Conservation (phyloP, 2,797 vertebrate genomes). For the Oryzias dopingdopingensis region DNA sequence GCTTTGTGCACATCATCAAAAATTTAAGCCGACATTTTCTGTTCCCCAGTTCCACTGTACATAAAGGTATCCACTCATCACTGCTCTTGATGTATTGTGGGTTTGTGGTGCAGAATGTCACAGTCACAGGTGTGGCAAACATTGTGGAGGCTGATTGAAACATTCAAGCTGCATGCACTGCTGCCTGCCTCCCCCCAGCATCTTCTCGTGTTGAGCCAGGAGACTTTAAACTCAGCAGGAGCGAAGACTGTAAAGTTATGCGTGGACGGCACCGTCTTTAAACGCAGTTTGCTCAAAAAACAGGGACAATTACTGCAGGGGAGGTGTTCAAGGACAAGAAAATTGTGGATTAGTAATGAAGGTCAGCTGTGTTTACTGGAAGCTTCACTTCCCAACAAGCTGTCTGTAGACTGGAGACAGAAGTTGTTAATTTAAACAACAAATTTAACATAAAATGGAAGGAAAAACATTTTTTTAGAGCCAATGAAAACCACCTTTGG, state of each 20-base stretch:
- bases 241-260: constrained; percentile 1
- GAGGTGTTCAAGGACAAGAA: constrained; percentile 32
- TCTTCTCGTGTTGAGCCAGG: constrained; percentile 14
- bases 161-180: not conserved
- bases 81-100: not conserved
- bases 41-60: constrained; percentile 9
- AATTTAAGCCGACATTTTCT: constrained; percentile 22
- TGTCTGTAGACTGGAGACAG: constrained; percentile 2
- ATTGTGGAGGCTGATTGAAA: constrained; percentile 2
- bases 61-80: constrained; percentile 5
- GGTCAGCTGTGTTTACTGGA: constrained; percentile 32
- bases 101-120: not conserved
- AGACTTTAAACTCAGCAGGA: constrained; percentile 24
- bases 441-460: not conserved
- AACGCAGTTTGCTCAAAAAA: not conserved
- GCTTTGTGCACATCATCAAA: constrained; percentile 25
- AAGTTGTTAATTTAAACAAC: not conserved
- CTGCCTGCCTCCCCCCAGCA: not conserved
- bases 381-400: not conserved
- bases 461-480: not conserved
- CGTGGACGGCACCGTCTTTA: constrained; percentile 2
- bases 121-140: not conserved
- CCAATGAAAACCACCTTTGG: not conserved
- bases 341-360: constrained; percentile 23
- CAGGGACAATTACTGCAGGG: constrained; percentile 32